Conservation (phyloP, 2,888 invertebrate genomes). For the Drosophila rubida region DNA sequence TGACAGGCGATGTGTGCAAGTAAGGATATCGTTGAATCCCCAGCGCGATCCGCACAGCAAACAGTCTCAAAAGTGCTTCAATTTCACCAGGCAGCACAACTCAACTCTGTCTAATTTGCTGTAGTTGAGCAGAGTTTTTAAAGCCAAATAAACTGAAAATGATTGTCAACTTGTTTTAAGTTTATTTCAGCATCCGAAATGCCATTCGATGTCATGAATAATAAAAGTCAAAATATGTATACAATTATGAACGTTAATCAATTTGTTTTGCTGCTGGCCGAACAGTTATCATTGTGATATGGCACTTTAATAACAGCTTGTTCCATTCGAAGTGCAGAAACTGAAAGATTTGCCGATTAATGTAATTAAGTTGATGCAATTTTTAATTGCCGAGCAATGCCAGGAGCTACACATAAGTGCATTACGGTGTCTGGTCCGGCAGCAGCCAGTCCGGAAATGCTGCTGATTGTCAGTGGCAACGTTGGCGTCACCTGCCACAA, state of each 20-base stretch:
- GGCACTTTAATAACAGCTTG: not conserved
- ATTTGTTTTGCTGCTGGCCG: not conserved
- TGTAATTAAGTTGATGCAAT: slow-evolving; percentile 11
- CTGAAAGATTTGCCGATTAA: slow-evolving; percentile 6
- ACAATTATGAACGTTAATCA: not conserved
- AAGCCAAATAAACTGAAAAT: not conserved
- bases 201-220: too few species aligned
- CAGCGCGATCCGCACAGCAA: slow-evolving; percentile 14
- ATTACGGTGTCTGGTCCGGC: slow-evolving; percentile 25
- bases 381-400: slow-evolving; percentile 21
- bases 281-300: not conserved
- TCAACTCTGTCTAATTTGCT: not conserved
- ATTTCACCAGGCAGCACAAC: slow-evolving; percentile 14
- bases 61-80: slow-evolving; percentile 43
- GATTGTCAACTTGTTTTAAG: too few species aligned
- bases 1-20: slow-evolving; percentile 37
- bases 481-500: slow-evolving; percentile 55
- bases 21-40: slow-evolving; percentile 30
- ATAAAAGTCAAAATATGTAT: too few species aligned
- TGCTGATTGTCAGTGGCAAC: slow-evolving; percentile 58
- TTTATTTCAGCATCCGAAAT: too few species aligned
- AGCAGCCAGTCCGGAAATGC: slow-evolving; percentile 44
- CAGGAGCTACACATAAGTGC: slow-evolving; percentile 27
- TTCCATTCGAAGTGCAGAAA: not conserved
- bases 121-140: not conserved